These are phyloP conservation scores for Sula dactylatra DNA, from an alignment of 2,113 vertebrate genomes.

Conservation along the genomic window DNA sequence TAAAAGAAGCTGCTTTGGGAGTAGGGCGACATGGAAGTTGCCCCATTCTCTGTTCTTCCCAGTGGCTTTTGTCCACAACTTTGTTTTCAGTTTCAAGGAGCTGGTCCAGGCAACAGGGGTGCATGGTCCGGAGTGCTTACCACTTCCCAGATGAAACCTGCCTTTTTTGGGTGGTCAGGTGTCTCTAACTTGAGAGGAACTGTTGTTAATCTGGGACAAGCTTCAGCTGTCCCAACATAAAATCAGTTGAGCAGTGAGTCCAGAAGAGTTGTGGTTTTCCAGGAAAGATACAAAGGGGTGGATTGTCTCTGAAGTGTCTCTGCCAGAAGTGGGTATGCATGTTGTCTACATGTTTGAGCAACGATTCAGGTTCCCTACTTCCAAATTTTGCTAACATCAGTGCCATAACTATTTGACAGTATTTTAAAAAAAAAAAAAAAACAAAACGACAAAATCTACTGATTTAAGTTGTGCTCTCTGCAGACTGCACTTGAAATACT, in stretches of 20 bases:
- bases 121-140: not conserved
- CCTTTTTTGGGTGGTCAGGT: not conserved
- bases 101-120: not conserved
- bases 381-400: not conserved
- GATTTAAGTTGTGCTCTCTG: not conserved
- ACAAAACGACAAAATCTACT: not conserved
- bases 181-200: not conserved
- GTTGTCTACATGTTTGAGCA: fast-evolving
- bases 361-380: not conserved
- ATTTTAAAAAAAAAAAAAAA: not conserved
- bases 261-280: not conserved
- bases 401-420: not conserved
- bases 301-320: not conserved
- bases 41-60: not conserved
- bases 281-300: not conserved
- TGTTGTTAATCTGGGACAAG: not conserved
- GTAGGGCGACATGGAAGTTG: not conserved
- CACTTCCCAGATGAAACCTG: not conserved
- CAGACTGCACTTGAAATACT: not conserved
- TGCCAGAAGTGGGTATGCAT: not conserved
- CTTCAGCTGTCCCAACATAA: not conserved
- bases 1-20: not conserved
- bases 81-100: not conserved
- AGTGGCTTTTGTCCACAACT: not conserved
- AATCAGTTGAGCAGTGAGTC: not conserved